Percentiles rank a stretch among this genome's conserved stretches.
Evolutionary conservation across 2,888 invertebrate species (phyloP).

Genomic region (Crepidodera aurea): DNA sequence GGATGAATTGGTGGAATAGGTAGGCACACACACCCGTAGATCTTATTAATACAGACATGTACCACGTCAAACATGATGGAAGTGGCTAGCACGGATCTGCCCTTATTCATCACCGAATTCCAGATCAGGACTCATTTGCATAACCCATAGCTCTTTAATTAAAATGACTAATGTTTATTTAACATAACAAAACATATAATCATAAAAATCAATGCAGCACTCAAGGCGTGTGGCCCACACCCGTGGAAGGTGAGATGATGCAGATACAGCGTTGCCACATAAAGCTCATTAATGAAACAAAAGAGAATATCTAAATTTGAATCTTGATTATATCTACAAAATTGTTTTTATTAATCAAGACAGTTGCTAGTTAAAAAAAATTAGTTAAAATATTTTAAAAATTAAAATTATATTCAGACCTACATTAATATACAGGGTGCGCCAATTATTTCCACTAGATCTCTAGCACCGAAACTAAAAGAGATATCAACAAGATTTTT

Average conservation of each 20-base stretch:
- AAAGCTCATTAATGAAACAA: conserved; percentile 26
- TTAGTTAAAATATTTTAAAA: no score
- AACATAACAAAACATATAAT: conserved; percentile 61
- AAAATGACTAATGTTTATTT: conserved; percentile 61
- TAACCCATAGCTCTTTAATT: conserved; percentile 59
- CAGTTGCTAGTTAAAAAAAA: no score
- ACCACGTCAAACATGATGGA: neutral
- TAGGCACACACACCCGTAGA: neutral
- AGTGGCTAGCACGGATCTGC: conserved; percentile 15
- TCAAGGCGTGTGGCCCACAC: conserved; percentile 54
- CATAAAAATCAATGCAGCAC: conserved; percentile 55
- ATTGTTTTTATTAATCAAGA: neutral
- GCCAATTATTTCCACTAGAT: no score
- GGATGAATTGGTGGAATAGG: neutral
- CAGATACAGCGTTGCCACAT: conserved; percentile 31
- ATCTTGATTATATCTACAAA: conserved; percentile 8
- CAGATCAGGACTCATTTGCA: conserved; percentile 51
- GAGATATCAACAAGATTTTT: no score
- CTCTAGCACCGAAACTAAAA: no score
- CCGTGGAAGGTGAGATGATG: conserved; percentile 46
- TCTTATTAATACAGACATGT: conserved; percentile 7
- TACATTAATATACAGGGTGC: no score
- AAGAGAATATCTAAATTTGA: conserved; percentile 17
- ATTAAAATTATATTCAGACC: no score
- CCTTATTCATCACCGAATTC: conserved; percentile 40